Evolutionary conservation across 2,113 vertebrate species (phyloP).

Genomic region (Hepsetus odoe): DNA sequence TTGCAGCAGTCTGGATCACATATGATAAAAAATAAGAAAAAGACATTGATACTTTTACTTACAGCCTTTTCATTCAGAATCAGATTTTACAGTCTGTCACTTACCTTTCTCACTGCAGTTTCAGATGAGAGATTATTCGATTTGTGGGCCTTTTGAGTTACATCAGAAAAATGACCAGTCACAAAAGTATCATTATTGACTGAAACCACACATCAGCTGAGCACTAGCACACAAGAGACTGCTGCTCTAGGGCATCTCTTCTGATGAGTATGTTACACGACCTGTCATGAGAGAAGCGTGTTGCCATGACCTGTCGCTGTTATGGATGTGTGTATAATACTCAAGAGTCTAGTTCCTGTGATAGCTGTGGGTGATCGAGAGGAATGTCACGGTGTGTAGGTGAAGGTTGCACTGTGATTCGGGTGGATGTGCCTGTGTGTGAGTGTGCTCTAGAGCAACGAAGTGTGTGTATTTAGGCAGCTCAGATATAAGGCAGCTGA

Average conservation of each 20-base stretch:
- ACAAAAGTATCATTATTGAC: neutral
- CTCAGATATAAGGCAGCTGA: slow-evolving; percentile 63
- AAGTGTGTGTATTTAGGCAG: slow-evolving; percentile 32
- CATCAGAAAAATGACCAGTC: neutral
- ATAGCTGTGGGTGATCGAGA: slow-evolving; percentile 15
- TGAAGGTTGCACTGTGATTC: neutral
- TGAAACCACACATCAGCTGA: neutral
- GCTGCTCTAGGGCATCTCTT: neutral
- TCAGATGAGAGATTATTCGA: neutral
- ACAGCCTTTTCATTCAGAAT: too few relatives aligned
- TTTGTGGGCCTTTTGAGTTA: neutral
- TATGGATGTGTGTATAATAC: slow-evolving; percentile 2
- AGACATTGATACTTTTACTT: too few relatives aligned
- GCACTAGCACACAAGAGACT: neutral
- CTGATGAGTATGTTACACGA: neutral
- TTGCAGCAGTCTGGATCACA: too few relatives aligned
- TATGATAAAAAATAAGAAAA: too few relatives aligned
- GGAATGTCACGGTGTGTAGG: slow-evolving; percentile 16
- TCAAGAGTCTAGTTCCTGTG: slow-evolving; percentile 1
- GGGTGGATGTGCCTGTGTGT: neutral
- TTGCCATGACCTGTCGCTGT: neutral
- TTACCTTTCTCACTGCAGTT: neutral
- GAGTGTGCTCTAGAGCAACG: neutral
- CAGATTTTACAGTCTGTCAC: neutral
- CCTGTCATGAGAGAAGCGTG: neutral